These are phyloP conservation scores for Prunella fulvescens DNA, from an alignment of 2,113 vertebrate genomes.

Conservation along the genomic window DNA sequence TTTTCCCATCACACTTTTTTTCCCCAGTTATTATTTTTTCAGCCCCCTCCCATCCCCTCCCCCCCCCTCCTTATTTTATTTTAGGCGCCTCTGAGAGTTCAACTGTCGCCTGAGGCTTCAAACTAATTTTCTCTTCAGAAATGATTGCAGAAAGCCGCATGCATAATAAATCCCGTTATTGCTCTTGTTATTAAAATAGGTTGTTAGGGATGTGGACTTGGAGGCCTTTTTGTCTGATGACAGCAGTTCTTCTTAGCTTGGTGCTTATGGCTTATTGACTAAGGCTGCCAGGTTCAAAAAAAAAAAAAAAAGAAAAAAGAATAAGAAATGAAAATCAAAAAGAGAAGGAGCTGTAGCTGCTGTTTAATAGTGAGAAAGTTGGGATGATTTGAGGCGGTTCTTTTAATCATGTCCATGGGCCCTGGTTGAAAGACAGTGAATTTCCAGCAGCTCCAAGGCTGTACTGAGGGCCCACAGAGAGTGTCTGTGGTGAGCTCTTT, in stretches of 20 bases:
- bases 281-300: constrained; percentile 32
- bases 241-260: constrained; percentile 64
- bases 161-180: constrained; percentile 82
- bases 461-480: background rate
- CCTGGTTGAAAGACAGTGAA: background rate
- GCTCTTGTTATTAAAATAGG: constrained; percentile 80
- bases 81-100: constrained; percentile 77
- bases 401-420: constrained; percentile 48
- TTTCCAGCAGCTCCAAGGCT: background rate
- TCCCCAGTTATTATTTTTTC: constrained; percentile 52
- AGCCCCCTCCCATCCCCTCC: background rate
- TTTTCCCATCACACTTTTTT: constrained; percentile 52
- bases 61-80: constrained; percentile 66
- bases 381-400: constrained; percentile 39
- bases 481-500: background rate
- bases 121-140: constrained; percentile 81
- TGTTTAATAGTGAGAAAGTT: constrained; percentile 54
- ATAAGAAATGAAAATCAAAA: constrained; percentile 37
- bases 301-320: background rate
- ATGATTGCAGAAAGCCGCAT: constrained; percentile 75
- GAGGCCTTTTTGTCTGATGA: constrained; percentile 68
- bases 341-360: constrained; percentile 19
- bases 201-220: constrained; percentile 65
- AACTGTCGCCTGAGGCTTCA: constrained; percentile 79
- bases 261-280: constrained; percentile 64